Conservation (phyloP, 2,797 vertebrate genomes). For the Momotus momota region DNA sequence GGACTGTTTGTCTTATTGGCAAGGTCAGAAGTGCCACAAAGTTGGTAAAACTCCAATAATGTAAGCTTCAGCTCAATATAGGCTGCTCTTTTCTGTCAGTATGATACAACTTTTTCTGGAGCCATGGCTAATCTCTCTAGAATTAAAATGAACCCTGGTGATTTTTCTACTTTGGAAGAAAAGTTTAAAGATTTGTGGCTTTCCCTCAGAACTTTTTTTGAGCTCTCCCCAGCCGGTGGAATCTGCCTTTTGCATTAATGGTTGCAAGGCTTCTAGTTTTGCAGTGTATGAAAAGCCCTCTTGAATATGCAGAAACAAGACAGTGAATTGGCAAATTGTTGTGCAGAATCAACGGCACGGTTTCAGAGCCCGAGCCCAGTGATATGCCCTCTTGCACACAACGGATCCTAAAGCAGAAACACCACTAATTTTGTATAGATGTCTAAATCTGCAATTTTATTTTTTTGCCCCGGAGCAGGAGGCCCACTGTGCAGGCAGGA, state of each 20-base stretch:
- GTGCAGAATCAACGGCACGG: neutral
- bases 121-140: neutral
- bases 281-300: neutral
- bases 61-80: neutral
- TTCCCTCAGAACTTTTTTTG: neutral
- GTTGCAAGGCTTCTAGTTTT: neutral
- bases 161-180: neutral
- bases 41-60: neutral
- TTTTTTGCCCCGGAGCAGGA: neutral
- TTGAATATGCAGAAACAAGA: neutral
- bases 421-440: neutral
- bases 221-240: neutral
- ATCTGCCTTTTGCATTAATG: neutral
- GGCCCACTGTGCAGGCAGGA: neutral
- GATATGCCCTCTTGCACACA: neutral
- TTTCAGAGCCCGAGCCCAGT: neutral
- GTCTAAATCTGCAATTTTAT: neutral
- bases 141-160: neutral
- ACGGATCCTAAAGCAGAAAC: neutral
- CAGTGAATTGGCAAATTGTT: neutral
- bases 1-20: neutral
- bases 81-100: neutral
- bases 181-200: neutral
- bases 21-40: neutral
- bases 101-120: neutral